Conservation (phyloP, 2,888 invertebrate species). For the Thyatira batis region DNA sequence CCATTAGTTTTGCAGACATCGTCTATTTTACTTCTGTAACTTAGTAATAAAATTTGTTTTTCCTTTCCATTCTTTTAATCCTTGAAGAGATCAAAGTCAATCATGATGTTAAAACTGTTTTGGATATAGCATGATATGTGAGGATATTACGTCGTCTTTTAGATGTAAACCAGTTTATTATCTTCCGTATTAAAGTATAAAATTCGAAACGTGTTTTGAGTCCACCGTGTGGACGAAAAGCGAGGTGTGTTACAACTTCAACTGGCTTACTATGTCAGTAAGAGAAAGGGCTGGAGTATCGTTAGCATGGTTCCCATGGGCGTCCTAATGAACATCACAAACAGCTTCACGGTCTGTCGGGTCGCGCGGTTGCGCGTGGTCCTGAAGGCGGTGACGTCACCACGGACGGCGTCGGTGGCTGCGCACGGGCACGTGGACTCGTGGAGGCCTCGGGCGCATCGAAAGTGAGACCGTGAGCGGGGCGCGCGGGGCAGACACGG, state of each 20-base stretch:
- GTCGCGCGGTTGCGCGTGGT: constrained; percentile 55
- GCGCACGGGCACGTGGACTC: constrained; percentile 73
- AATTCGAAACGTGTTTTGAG: neutral
- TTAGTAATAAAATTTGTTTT: neutral
- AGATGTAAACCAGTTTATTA: neutral
- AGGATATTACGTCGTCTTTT: neutral
- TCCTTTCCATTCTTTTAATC: neutral
- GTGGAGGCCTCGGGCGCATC: constrained; percentile 72
- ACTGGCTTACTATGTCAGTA: constrained; percentile 38
- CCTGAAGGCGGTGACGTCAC: constrained; percentile 71
- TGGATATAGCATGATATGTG: neutral
- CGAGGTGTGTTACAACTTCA: constrained; percentile 6
- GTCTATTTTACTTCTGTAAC: neutral
- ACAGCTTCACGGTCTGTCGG: constrained; percentile 60
- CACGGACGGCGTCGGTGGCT: constrained; percentile 53
- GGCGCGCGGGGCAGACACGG: constrained; percentile 42
- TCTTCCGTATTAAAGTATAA: neutral
- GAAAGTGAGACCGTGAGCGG: constrained; percentile 74
- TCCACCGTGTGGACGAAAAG: neutral
- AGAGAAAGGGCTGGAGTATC: constrained; percentile 36
- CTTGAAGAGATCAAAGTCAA: neutral
- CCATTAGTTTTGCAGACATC: constrained; percentile 21
- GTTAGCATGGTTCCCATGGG: constrained; percentile 65
- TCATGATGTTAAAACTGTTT: neutral
- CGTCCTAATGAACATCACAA: constrained; percentile 65